Base-by-base conservation (phyloP, 1,140 invertebrate species). In the Aphidius ervi region DNA sequence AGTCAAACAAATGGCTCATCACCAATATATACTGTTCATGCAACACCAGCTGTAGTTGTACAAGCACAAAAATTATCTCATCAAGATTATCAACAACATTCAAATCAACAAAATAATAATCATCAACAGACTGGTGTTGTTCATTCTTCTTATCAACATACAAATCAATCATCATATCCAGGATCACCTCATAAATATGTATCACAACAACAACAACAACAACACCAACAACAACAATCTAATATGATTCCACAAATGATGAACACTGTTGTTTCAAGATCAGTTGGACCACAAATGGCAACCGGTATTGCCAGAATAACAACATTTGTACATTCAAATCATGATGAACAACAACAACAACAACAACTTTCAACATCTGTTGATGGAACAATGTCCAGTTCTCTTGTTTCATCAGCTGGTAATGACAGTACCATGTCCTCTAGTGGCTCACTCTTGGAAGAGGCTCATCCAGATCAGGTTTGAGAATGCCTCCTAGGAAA, bases 381-480 rank as follows among this genome's bases (percentile, higher is more conserved):
- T 37, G 73, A 76, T 45, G 69, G 72, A 56, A 71, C 68, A 5
- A 63, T 75, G 52, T 72, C 74, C 56, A 67, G 73, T n/a, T 76
- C 74, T 39, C 63, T 77, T 62, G 73, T 77, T 43, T 75, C 76
- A 5, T 76, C 77, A 37, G 74, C 70, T 63, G 70, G 73, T 66
- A 77, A 70, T 58, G 76, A 77, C 67, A 71, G 74, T 64, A 73
- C 72, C 43, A 70, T 73, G 64, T 75, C 74, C 37, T 74, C 75
- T 56, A 75, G 69, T 66, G 73, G 77, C 63, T 76, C 74, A 57
- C 71, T 76, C 61, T 65, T 71, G 59, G 75, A 79, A 65, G 76
- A 78, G 54, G 68, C 65, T 58, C 75, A 78, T 56, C 75, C 71
- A 69, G 76, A 77, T 58, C 76, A 78, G 76, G 76, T 78, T 78